Conservation (phyloP, 2,797 vertebrate genomes). For the Pseudomugil gertrudae region DNA sequence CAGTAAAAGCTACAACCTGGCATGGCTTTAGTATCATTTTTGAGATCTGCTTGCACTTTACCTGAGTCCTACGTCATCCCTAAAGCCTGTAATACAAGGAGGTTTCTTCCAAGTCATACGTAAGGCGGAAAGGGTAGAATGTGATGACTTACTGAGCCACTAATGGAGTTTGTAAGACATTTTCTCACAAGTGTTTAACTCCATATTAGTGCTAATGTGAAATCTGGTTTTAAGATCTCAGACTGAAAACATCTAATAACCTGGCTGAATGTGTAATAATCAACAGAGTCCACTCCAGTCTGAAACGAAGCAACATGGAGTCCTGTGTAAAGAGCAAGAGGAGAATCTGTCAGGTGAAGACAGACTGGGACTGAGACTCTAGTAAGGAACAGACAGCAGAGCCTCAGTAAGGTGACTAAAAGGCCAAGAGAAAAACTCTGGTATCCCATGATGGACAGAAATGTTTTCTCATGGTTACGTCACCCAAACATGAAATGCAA, state of each 20-base stretch:
- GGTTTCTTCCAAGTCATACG: conserved; percentile 52
- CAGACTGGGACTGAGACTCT: conserved; percentile 51
- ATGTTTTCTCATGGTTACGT: conserved; percentile 81
- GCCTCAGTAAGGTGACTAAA: conserved; percentile 73
- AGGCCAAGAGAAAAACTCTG: conserved; percentile 74
- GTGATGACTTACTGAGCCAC: conserved; percentile 42
- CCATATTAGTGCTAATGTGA: conserved; percentile 31
- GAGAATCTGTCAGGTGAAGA: conserved; percentile 58
- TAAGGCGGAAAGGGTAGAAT: conserved; percentile 59
- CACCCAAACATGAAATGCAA: conserved; percentile 69
- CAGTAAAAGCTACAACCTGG: conserved; percentile 62
- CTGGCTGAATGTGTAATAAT: conserved; percentile 34
- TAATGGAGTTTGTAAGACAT: conserved; percentile 49
- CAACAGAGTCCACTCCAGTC: conserved; percentile 29
- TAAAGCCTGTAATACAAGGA: conserved; percentile 44
- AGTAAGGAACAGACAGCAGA: conserved; percentile 46
- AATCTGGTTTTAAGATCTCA: conserved; percentile 39
- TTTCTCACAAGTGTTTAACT: conserved; percentile 34
- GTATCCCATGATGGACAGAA: conserved; percentile 70
- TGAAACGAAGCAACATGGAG: conserved; percentile 49
- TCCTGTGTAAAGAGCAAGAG: conserved; percentile 33
- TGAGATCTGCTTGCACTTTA: conserved; percentile 74
- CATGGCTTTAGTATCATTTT: conserved; percentile 47
- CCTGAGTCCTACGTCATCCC: conserved; percentile 65
- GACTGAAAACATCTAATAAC: conserved; percentile 46